Base-by-base conservation (phyloP, 2,113 vertebrate species). In the Melanostigma gelatinosum region DNA sequence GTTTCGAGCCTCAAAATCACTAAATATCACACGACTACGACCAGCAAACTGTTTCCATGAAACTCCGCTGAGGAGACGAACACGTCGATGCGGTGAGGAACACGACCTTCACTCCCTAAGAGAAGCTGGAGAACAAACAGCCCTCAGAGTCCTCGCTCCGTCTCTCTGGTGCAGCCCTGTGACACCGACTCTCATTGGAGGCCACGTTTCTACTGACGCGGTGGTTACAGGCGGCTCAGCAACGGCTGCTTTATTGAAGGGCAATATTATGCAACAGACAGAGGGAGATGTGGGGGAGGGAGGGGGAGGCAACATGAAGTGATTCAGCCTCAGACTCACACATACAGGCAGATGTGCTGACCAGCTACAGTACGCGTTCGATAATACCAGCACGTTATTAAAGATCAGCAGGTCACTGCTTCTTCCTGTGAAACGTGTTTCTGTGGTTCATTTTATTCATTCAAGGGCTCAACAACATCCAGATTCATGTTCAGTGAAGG, bases 251-350 rank as follows among this genome's bases (percentile, higher is more conserved):
- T 82, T 62, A 83, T 67, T 83, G 77, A 80, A 77, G 69, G 58
- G 74, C 54, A 75, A 42, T 44, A 46, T 89, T 85, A 69, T 69
- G 57, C 63, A 85, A 88, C 34, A 27, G 55, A 44, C 22, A 48
- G 50, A 64, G 46, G 38, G 50, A 64, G 46, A 52, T 2, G 38
- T 1, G 1, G 20, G 27, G 58, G 58, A 24, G 27, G 7, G 16
- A 57, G 29, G 11, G 32, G 11, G 42, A 24, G n/a, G 22, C 42
- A 32, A 40, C 50, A 63, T 54, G 67, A 24, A 52, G 50, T 29
- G 27, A 42, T 16, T 68, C 52, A 20, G 0, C 24, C 32, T 18
- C 29, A 22, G 44, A 1, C 42, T 20, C 44, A 57, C 67, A 73
- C 52, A 67, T 8, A 48, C 55, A 76, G 52, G 4, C n/a, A 7